Conservation (phyloP, 2,888 invertebrate species). For the Drosophila setosimentum region DNA sequence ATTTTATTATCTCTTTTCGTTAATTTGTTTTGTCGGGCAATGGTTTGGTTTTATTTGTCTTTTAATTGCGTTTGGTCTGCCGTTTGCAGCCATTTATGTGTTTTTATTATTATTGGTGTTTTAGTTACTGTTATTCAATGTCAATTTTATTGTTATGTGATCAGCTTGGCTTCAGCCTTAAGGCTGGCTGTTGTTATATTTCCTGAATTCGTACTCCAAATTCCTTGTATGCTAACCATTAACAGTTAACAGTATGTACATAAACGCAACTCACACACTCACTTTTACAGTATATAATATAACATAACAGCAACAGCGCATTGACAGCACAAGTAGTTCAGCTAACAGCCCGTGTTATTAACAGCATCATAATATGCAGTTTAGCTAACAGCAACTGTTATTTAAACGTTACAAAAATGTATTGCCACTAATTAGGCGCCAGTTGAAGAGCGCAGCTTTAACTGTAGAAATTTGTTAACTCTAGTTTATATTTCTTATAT, state of each 20-base stretch:
- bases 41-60: constrained; percentile 53
- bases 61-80: constrained; percentile 28
- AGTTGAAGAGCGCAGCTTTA: constrained; percentile 7
- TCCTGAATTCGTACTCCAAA: constrained; percentile 3
- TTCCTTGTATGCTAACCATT: constrained; percentile 15
- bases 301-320: constrained; percentile 18
- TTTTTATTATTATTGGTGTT: constrained; percentile 27
- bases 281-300: constrained; percentile 11
- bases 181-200: constrained; percentile 5
- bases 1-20: constrained; percentile 51
- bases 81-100: constrained; percentile 19
- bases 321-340: constrained; percentile 19
- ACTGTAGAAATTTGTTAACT: constrained; percentile 1
- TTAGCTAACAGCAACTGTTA: constrained; percentile 38
- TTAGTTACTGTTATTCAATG: constrained; percentile 35
- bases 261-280: constrained; percentile 3
- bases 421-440: constrained; percentile 35
- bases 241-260: constrained; percentile 28
- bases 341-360: constrained; percentile 19
- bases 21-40: constrained; percentile 35
- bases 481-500: neutral
- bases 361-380: constrained; percentile 13
- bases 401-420: constrained; percentile 17
- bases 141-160: constrained; percentile 17
- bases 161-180: constrained; percentile 12